Base-by-base conservation (phyloP, 2,888 invertebrate genomes). In the Spisula solida region DNA sequence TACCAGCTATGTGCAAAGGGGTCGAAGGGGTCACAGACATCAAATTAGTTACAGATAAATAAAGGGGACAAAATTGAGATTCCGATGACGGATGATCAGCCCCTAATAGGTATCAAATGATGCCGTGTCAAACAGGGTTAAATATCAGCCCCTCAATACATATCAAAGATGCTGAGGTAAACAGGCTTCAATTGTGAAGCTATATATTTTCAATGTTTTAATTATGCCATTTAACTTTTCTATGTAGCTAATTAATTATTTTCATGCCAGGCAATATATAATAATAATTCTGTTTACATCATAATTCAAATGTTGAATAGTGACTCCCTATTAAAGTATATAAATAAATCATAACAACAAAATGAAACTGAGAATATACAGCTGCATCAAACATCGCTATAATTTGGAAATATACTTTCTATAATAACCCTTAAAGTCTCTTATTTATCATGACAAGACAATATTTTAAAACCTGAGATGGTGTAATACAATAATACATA, bases 21-120 rank as follows among this genome's bases (percentile, higher is more conserved):
- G 41, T 34, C 18, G 75, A 47, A 51, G 83, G 75, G 75, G 56
- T 70, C 48, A 75, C 70, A 70, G 20, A 16, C 20, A 51, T 48
- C 31, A 29, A 70, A 70, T 70, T 83, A 51, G 48, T 75, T 51
- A 75, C 31, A 51, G 16, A 47, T 25, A 70, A 31, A 60, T 20
- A 60, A 75, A 75, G 34, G 75, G 14, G 75, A 75, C 75, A 75
- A 75, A 75, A 34, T 34, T 75, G 14, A 18, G 75, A 75, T 75
- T 18, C 75, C 12, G 29, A 75, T 75, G 75, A 75, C 75, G 31
- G 75, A 75, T 75, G 8, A 75, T 75, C 34, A 75, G 29, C 5
- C 1, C 5, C 18, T 75, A 75, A 75, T 75, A 70, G 8, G 8
- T 70, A 31, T 66, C 60, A 66, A n/a, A 10, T 25, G 60, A 10